Percentiles rank a stretch among this genome's conserved stretches.
Evolutionary conservation across 2,113 vertebrate species (phyloP).

Genomic region (Phalacrocorax pelagicus): DNA sequence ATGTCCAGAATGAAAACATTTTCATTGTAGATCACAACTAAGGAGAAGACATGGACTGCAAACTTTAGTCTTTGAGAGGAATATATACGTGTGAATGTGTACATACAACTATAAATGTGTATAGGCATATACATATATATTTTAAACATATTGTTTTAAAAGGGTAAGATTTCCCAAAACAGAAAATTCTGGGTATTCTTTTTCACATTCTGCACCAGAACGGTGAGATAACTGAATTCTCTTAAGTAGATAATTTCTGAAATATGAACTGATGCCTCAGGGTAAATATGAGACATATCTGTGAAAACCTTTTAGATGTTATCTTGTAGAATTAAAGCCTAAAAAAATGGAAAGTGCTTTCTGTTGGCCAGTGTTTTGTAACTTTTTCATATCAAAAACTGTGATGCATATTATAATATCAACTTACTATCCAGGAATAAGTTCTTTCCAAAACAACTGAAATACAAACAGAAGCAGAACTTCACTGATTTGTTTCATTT

Average conservation of each 20-base stretch:
- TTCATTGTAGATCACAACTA: background rate
- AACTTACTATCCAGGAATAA: background rate
- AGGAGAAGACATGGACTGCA: background rate
- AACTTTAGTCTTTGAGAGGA: background rate
- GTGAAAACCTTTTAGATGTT: slow-evolving; percentile 17
- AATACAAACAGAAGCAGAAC: background rate
- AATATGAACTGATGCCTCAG: background rate
- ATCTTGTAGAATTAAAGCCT: slow-evolving; percentile 3
- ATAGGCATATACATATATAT: rapidly evolving
- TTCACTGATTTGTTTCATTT: background rate
- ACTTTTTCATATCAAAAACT: background rate
- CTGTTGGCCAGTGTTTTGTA: background rate
- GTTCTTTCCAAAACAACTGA: background rate
- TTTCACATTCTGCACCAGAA: background rate
- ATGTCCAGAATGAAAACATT: background rate
- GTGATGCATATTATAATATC: background rate
- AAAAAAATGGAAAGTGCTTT: background rate
- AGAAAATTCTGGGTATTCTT: background rate
- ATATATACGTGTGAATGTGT: background rate
- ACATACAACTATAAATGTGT: background rate
- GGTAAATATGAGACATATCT: background rate
- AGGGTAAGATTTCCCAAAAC: background rate
- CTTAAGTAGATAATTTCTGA: slow-evolving; percentile 9
- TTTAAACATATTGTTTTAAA: background rate
- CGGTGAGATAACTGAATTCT: background rate